Evolutionary conservation across 2,888 invertebrate species (phyloP), one percentile per base, ranked within the genome.

Genomic region (Abscondita cerata): DNA sequence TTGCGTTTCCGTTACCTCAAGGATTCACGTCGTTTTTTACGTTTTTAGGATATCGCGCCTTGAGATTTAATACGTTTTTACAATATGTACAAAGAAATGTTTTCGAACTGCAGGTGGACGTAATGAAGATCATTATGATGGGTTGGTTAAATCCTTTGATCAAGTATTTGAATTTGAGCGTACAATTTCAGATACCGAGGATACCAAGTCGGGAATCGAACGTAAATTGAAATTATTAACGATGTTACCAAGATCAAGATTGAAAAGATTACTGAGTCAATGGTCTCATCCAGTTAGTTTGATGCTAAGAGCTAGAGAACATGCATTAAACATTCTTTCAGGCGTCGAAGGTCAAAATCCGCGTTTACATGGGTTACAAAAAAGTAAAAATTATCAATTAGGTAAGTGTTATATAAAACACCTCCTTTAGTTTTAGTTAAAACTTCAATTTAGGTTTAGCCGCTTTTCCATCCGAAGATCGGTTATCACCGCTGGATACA

Each of bases 1-100:
- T 92, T 66, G 93, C 92, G 25, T 95, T 90, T 78, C 92, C 92
- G 0, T 80, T 93, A 67, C 94, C 95, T 9, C 90, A 92, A 74
- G 95, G 95, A 11, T 95, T 95, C 78, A 89, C 91, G 13, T 93
- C 95, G 2, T 95, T 94, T 83, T 92, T 95, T 78, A 91, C 94
- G 1, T 93, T 92, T 79, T 84, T 95, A 54, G 95, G 93, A 1
- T 93, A 92, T 80, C 85, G 90, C 70, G 88, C 91, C 18, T 81
- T 95, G 66, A 85, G 87, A 20, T 92, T 90, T 79, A 86, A 89
- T 66, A 86, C 89, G 76, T 95, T 95, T 79, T 79, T 92, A 71
- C 94, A 94, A 79, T 93, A 94, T 78, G 89, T 93, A 58, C 89
- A 90, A 70, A 84, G 90, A 71, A 90, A 92, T 76, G 93, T 94